These are phyloP conservation scores for Pelmatolapia mariae DNA, from an alignment of 2,113 vertebrate genomes.

Conservation along the genomic window DNA sequence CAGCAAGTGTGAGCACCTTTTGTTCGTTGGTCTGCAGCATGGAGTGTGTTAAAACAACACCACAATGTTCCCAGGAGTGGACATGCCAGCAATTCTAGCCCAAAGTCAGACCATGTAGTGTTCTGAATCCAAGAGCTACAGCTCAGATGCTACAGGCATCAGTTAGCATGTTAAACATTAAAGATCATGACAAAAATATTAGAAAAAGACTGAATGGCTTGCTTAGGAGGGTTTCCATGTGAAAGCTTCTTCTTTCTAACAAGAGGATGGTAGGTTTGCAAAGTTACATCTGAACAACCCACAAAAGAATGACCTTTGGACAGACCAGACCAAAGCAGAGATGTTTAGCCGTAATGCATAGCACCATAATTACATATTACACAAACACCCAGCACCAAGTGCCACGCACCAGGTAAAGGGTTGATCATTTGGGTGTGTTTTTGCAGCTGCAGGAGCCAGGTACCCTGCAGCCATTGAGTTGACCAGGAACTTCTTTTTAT, in stretches of 20 bases:
- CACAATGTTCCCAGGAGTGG: background rate
- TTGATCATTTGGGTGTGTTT: background rate
- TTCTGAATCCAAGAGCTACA: background rate
- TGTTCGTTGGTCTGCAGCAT: accelerated
- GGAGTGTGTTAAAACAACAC: background rate
- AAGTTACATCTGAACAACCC: background rate
- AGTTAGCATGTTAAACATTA: background rate
- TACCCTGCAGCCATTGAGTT: background rate
- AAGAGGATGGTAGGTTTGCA: background rate
- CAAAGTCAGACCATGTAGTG: background rate
- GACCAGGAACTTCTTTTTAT: background rate
- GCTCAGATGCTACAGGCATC: background rate
- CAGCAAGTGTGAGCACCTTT: background rate
- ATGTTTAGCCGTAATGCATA: background rate
- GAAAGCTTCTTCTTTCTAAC: background rate
- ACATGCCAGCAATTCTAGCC: background rate
- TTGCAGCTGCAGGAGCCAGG: background rate
- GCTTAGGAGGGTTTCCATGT: background rate
- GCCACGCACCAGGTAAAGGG: accelerated
- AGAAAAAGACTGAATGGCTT: background rate
- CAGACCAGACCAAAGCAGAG: background rate
- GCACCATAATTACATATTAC: background rate
- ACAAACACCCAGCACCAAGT: background rate
- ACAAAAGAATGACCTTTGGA: background rate
- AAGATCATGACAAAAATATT: background rate